A percentile compares a stretch with the other conserved stretches of the same genome.
These are phyloP conservation scores for Morbakka virulenta DNA, from an alignment of 30 jellyfish, hydroid and myxozoan species.

Conservation along the genomic window DNA sequence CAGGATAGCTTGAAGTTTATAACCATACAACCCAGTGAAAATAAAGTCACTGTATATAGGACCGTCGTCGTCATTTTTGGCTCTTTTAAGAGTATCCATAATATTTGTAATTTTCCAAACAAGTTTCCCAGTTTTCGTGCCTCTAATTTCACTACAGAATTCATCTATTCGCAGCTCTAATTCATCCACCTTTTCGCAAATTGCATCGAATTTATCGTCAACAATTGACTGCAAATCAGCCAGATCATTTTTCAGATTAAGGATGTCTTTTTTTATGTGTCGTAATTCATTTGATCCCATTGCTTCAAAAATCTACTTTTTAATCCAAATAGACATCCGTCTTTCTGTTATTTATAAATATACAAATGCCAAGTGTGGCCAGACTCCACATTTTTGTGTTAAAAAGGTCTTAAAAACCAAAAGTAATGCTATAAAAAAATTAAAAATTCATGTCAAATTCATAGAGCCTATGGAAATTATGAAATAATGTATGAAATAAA, in stretches of 20 bases:
- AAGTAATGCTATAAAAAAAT: no score
- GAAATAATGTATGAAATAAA: no score
- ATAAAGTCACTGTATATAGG: conserved; percentile 52
- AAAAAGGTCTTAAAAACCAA: no score
- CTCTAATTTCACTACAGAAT: conserved; percentile 32
- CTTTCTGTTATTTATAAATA: no score
- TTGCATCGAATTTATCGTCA: conserved; percentile 55
- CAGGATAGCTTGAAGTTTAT: conserved; percentile 54
- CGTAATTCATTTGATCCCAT: no score
- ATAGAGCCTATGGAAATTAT: no score
- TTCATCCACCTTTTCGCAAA: conserved; percentile 60
- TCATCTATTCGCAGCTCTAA: conserved; percentile 40
- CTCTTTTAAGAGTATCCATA: conserved; percentile 18
- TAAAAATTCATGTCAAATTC: no score
- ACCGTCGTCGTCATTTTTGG: conserved; percentile 28
- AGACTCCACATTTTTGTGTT: no score
- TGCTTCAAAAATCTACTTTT: no score
- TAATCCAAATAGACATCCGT: no score
- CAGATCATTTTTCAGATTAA: conserved; percentile 44
- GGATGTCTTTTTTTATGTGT: no score
- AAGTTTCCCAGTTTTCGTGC: conserved; percentile 61
- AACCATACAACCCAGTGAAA: conserved; percentile 79
- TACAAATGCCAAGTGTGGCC: no score
- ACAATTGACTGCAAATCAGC: conserved; percentile 52
- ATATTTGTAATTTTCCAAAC: conserved; percentile 60